A percentile compares a stretch with the other conserved stretches of the same genome.
phyloP scores from a whole-genome alignment of 1,140 invertebrate genomes.

The Drosophila novamexicana region DNA sequence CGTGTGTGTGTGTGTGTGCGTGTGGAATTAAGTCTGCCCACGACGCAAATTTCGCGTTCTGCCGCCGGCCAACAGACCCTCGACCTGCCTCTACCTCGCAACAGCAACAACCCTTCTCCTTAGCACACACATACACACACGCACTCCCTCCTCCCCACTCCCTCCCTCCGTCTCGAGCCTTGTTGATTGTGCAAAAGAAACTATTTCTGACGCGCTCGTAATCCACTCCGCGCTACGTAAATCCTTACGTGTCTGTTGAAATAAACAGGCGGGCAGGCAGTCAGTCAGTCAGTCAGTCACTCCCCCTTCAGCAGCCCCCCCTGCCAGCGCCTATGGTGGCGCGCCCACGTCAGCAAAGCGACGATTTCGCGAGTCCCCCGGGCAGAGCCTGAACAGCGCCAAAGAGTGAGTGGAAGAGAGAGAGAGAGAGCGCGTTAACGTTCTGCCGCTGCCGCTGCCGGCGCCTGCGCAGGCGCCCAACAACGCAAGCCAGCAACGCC shows the following conservation, averaged over 20 bases:
- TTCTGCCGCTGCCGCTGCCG: constrained; percentile 3
- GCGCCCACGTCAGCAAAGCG: constrained; percentile 75
- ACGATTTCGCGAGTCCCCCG: constrained; percentile 74
- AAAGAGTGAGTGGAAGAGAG: constrained; percentile 8
- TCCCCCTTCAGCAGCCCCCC: not conserved
- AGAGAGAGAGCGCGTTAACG: not conserved
- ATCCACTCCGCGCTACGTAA: constrained; percentile 58
- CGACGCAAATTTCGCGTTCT: constrained; percentile 55
- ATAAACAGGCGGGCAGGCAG: constrained; percentile 30
- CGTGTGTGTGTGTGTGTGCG: constrained; percentile 15
- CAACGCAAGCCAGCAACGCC: constrained; percentile 29
- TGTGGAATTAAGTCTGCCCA: constrained; percentile 76
- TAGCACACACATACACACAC: not conserved
- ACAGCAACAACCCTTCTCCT: constrained; percentile 4
- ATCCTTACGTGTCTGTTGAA: constrained; percentile 75
- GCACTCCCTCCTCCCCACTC: not conserved
- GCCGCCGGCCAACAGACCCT: constrained; percentile 40
- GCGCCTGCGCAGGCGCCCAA: constrained; percentile 63
- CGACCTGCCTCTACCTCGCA: constrained; percentile 12
- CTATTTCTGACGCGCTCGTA: constrained; percentile 64
- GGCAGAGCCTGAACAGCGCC: constrained; percentile 55
- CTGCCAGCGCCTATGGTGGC: constrained; percentile 40
- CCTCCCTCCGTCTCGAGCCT: not conserved
- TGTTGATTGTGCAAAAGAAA: constrained; percentile 58
- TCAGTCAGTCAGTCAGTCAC: not conserved